Evolutionary conservation across 2,797 vertebrate genomes (phyloP), one percentile per base, ranked within the genome.

Genomic region (Sarcoramphus papa): DNA sequence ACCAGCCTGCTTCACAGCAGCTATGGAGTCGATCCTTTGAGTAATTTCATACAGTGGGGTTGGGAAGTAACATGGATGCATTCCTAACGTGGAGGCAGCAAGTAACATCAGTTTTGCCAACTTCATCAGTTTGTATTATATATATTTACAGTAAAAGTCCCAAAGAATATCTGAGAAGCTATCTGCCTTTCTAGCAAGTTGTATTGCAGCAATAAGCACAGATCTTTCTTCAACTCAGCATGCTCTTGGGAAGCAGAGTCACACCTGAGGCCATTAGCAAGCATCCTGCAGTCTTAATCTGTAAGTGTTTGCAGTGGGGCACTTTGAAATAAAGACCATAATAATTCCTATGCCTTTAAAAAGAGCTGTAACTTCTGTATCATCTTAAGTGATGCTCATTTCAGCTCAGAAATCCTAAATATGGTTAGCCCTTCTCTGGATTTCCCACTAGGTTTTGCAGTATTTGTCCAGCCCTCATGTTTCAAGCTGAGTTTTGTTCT

Each of bases 11-110:
- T 60, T 64, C 62, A 54, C 22, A 30, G n/a, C 14, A 86, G 7
- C n/a, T 62, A 25, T 40, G 5, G 53, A 53, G 20, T 3, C 0
- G 0, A 4, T 86, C 48, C 22, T 37, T 18, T 1, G 37, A 56
- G 35, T 40, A 41, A 53, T 27, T 83, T 75, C n/a, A 13, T 19
- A 5, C 20, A 41, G 23, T 3, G 7, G 19, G 5, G 3, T 4
- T 20, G 5, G 35, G 30, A 45, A 72, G 15, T 53, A 85, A 64
- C 10, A 53, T 4, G 14, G n/a, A n/a, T 33, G 7, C 14, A 17
- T 56, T 75, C 45, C 25, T 51, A 60, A 81, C 0, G 2, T 10
- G 48, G 41, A 81, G 45, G 12, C 27, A 76, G 24, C 19, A 78
- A 86, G 24, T 53, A 62, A 30, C 10, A 72, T 22, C 10, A 7